A percentile compares a stretch with the other conserved stretches of the same genome.
Evolutionary conservation across 2,797 vertebrate genomes (phyloP).

Genomic region (Tenualosa ilisha): DNA sequence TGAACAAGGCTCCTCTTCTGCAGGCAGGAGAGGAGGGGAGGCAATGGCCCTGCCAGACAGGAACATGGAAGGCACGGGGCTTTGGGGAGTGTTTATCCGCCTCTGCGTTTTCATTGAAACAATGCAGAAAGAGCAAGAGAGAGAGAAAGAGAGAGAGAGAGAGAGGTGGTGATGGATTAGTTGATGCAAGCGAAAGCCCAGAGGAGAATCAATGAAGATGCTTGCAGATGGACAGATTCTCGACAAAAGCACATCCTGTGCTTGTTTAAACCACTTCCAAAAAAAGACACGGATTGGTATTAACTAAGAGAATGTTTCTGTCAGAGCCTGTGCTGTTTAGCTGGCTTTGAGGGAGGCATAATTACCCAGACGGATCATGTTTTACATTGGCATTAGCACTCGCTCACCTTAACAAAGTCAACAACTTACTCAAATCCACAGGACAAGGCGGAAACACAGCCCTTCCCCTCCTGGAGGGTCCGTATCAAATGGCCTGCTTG

Average conservation of each 20-base stretch:
- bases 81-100: slow-evolving; percentile 34
- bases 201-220: not conserved
- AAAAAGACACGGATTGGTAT: not conserved
- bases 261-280: not conserved
- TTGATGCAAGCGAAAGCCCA: not conserved
- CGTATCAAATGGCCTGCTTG: not conserved
- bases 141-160: not conserved
- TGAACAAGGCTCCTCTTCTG: slow-evolving; percentile 36
- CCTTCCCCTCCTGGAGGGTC: not conserved
- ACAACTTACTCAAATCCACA: not conserved
- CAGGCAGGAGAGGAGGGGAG: slow-evolving; percentile 7
- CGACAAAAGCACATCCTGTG: not conserved
- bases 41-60: slow-evolving; percentile 20
- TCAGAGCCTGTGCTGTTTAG: not conserved
- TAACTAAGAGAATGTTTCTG: not conserved
- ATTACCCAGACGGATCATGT: not conserved
- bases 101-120: slow-evolving; percentile 36
- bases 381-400: not conserved
- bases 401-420: slow-evolving; percentile 6
- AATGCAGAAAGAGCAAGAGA: not conserved
- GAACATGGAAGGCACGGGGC: slow-evolving; percentile 30
- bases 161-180: not conserved
- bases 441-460: not conserved
- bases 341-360: slow-evolving; percentile 1
- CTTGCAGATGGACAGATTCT: not conserved